A percentile compares a stretch with the other conserved stretches of the same genome.
Evolutionary conservation across 2,797 vertebrate species (phyloP).

Genomic region (Babyrousa celebensis): DNA sequence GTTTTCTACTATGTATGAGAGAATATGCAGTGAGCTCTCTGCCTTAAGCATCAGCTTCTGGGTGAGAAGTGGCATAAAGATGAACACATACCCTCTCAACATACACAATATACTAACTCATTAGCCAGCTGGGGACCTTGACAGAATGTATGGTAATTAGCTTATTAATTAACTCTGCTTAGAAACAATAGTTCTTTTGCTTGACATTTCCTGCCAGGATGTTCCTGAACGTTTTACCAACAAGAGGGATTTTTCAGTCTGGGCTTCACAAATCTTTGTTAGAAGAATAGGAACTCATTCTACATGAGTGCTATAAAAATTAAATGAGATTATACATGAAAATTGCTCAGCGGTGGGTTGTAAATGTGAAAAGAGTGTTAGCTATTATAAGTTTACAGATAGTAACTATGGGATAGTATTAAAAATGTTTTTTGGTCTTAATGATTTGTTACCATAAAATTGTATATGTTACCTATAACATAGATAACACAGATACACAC

Average conservation of each 20-base stretch:
- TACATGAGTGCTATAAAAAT: neutral
- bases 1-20: neutral
- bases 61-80: neutral
- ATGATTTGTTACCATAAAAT: neutral
- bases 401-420: neutral
- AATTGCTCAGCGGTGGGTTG: neutral
- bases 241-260: neutral
- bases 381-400: neutral
- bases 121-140: fast-evolving
- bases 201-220: neutral
- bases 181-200: neutral
- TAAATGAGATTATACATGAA: neutral
- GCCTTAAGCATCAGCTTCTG: neutral
- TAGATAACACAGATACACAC: no score
- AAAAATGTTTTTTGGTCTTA: neutral
- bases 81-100: neutral
- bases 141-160: neutral
- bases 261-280: neutral
- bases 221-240: neutral
- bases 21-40: neutral
- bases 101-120: neutral
- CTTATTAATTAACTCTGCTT: neutral
- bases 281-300: neutral
- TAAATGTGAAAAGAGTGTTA: neutral
- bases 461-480: no score